phyloP scores from a whole-genome alignment of 2,113 vertebrate genomes.

The Scophthalmus maximus region DNA sequence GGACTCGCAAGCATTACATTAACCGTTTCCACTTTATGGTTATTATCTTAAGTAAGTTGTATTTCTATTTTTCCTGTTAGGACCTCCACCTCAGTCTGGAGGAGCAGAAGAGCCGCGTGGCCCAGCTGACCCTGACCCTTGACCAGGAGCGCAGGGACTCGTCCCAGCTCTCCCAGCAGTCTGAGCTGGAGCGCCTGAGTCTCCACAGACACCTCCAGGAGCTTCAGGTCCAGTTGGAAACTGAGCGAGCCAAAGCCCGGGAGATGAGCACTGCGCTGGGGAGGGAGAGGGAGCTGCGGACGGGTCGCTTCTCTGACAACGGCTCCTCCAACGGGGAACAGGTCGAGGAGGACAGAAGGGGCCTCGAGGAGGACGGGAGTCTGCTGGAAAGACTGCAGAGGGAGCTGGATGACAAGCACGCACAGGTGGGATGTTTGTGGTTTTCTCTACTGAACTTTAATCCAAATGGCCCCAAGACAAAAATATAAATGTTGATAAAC shows the following conservation, averaged over 20 bases:
- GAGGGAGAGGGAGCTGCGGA: slow-evolving; percentile 83
- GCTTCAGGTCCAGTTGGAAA: slow-evolving; percentile 91
- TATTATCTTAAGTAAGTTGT: not conserved
- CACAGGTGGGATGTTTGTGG: slow-evolving; percentile 74
- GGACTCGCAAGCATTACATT: no score
- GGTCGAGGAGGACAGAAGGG: not conserved
- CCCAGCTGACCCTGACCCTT: slow-evolving; percentile 83
- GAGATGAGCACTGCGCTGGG: slow-evolving; percentile 88
- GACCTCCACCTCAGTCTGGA: slow-evolving; percentile 90
- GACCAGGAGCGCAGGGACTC: slow-evolving; percentile 86
- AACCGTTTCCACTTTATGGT: no score
- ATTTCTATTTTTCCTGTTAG: slow-evolving; percentile 68
- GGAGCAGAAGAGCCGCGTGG: slow-evolving; percentile 83
- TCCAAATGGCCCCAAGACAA: no score
- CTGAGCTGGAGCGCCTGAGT: slow-evolving; percentile 82
- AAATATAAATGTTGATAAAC: no score
- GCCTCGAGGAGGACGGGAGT: slow-evolving; percentile 62
- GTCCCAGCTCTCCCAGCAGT: slow-evolving; percentile 83
- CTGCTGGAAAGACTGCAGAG: slow-evolving; percentile 87
- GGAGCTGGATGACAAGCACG: slow-evolving; percentile 90
- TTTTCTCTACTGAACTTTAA: not conserved
- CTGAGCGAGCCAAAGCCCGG: slow-evolving; percentile 83
- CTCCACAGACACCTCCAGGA: slow-evolving; percentile 84
- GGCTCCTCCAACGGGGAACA: slow-evolving; percentile 21
- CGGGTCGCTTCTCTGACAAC: slow-evolving; percentile 30